Conservation (phyloP, 2,113 vertebrate species). For the Vombatus ursinus region DNA sequence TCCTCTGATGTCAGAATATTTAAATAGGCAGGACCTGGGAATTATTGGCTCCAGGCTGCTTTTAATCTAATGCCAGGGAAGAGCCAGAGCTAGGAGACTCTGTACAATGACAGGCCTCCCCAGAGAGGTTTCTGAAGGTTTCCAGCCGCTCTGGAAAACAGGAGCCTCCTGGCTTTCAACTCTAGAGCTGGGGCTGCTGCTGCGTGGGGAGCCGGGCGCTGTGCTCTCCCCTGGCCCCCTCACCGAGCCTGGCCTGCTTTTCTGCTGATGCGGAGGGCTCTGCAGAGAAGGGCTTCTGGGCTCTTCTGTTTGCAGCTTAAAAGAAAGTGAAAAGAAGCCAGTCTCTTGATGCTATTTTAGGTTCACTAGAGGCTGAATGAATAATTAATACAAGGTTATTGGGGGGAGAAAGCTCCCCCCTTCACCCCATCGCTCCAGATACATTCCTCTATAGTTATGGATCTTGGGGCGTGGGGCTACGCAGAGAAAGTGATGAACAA, state of each 20-base stretch:
- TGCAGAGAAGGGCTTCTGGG: constrained; percentile 63
- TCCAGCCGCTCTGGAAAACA: constrained; percentile 80
- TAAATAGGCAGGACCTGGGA: constrained; percentile 85
- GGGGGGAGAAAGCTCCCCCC: neutral
- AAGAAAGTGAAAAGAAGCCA: constrained; percentile 22
- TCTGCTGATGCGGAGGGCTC: constrained; percentile 41
- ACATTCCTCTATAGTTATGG: constrained; percentile 37
- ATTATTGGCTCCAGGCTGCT: constrained; percentile 86
- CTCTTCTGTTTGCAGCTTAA: constrained; percentile 60
- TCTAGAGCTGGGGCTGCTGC: constrained; percentile 61
- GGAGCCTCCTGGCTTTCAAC: constrained; percentile 79
- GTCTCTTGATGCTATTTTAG: constrained; percentile 55
- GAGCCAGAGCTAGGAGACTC: constrained; percentile 80
- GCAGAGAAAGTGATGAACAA: constrained; percentile 53
- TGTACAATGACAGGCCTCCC: constrained; percentile 83
- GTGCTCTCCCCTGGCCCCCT: neutral
- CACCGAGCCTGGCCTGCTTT: constrained; percentile 38
- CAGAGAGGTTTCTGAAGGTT: constrained; percentile 81
- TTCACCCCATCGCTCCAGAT: constrained; percentile 5
- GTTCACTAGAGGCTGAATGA: constrained; percentile 73
- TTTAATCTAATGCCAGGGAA: constrained; percentile 87
- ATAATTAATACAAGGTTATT: constrained; percentile 58
- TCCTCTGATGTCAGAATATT: constrained; percentile 90
- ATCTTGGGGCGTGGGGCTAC: constrained; percentile 53
- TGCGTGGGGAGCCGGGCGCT: neutral